A percentile compares a stretch with the other conserved stretches of the same genome.
Conservation (phyloP, 1,140 invertebrate species). For the Muscidifurax raptorellus region DNA sequence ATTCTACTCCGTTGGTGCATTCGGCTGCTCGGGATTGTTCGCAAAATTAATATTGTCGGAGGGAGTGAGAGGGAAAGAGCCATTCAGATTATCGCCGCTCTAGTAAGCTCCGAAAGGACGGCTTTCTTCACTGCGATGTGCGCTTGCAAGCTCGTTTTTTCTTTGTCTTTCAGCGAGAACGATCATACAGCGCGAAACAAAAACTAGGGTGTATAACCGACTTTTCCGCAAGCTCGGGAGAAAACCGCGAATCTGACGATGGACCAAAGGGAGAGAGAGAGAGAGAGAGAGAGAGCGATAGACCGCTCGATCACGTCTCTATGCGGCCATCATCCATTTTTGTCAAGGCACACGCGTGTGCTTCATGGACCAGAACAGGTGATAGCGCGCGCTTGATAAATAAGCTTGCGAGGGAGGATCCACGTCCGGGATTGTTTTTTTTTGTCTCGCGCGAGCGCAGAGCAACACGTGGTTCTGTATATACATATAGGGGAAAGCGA, state of each 20-base stretch:
- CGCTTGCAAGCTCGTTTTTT: background rate
- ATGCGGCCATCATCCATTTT: background rate
- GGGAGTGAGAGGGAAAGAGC: background rate
- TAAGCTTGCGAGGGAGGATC: background rate
- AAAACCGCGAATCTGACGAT: background rate
- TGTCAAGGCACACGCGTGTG: background rate
- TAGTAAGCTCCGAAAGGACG: background rate
- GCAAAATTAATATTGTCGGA: background rate
- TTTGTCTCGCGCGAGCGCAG: no score
- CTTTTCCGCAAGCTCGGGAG: background rate
- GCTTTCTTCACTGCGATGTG: background rate
- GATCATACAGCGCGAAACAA: no score
- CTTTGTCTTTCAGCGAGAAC: no score
- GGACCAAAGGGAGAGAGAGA: no score
- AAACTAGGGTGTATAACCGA: no score
- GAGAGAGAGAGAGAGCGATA: no score
- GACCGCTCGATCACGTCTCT: background rate
- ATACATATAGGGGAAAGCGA: background rate
- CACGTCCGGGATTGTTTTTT: background rate
- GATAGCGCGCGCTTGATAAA: background rate
- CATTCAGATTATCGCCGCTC: background rate
- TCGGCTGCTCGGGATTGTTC: background rate
- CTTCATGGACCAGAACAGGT: background rate
- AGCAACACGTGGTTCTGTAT: background rate
- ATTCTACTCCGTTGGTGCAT: background rate